Evolutionary conservation across 2,888 invertebrate species (phyloP), one percentile per base, ranked within the genome.

Genomic region (Hemistola chrysoprasaria): DNA sequence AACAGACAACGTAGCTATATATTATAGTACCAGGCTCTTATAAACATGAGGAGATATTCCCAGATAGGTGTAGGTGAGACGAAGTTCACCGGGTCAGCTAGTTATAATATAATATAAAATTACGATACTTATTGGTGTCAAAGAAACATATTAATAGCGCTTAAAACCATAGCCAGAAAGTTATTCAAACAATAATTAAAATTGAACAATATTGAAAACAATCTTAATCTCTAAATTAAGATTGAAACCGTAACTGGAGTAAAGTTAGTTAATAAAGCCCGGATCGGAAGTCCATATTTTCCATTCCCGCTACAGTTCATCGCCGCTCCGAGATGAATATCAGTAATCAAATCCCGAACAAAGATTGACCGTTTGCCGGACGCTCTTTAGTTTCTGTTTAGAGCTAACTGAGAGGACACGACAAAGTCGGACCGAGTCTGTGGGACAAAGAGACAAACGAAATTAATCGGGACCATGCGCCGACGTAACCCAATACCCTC

Each of bases 381-480:
- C 71, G 77, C 66, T 74, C 74, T 78, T 80, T 77, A 78, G 78
- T 72, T 70, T 71, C 63, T 63, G 62, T 73, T 70, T 62, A 63
- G 64, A 57, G 53, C 54, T 44, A 47, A 37, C 3, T 11, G 56
- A 52, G 53, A 62, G n/a, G n/a, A n/a, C 64, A 60, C 59, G 52
- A 45, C 56, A 45, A 54, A 49, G 59, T 56, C 50, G 22, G 33
- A 32, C 27, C 25, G 22, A 30, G 32, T 9, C 25, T 48, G 68
- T 37, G 62, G 67, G 71, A 77, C 84, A 78, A 79, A 84, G 82
- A 80, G 71, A 81, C 82, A 83, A 83, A 86, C 82, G 78, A 86
- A 81, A 82, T 85, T 87, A 86, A 85, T 86, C 79, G 75, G 62
- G 77, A 73, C 71, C 78, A 81, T 83, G 71, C 77, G 74, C 76